These are phyloP conservation scores for Okamejei kenojei DNA, from an alignment of 2,797 vertebrate species.

Conservation along the genomic window DNA sequence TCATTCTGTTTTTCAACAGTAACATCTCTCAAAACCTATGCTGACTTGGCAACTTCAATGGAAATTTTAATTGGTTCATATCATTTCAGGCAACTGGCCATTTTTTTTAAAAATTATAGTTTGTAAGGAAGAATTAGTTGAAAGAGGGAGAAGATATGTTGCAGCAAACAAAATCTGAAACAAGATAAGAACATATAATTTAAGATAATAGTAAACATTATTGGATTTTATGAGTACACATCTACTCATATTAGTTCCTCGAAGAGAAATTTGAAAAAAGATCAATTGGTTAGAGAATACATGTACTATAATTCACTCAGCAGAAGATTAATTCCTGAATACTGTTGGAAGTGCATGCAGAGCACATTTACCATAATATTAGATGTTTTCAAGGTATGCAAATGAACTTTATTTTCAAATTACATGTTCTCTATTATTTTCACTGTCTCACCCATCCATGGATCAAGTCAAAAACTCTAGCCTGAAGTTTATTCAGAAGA, in stretches of 20 bases:
- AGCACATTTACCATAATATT: not conserved
- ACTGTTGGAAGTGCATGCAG: not conserved
- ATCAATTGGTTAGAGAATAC: not conserved
- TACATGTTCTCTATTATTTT: not conserved
- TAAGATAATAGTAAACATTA: not conserved
- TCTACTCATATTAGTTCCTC: not conserved
- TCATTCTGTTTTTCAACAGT: not conserved
- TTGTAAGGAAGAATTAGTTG: not conserved
- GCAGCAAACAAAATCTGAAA: not conserved
- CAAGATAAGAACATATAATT: not conserved
- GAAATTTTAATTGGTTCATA: conserved; percentile 1
- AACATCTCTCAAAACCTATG: not conserved
- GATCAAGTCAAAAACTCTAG: not conserved
- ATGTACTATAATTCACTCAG: not conserved
- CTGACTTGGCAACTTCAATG: conserved; percentile 24
- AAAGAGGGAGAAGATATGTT: not conserved
- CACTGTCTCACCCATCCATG: not conserved
- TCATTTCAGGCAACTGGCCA: conserved; percentile 19
- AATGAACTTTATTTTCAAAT: not conserved
- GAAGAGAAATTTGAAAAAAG: not conserved
- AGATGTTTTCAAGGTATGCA: not conserved
- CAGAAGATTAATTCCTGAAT: not conserved
- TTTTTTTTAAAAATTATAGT: not conserved
- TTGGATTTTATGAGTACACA: not conserved
- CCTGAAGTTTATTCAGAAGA: too few relatives aligned